Percentiles rank a stretch among this genome's conserved stretches.
Evolutionary conservation across 2,113 vertebrate genomes (phyloP).

Genomic region (Lanius collurio): DNA sequence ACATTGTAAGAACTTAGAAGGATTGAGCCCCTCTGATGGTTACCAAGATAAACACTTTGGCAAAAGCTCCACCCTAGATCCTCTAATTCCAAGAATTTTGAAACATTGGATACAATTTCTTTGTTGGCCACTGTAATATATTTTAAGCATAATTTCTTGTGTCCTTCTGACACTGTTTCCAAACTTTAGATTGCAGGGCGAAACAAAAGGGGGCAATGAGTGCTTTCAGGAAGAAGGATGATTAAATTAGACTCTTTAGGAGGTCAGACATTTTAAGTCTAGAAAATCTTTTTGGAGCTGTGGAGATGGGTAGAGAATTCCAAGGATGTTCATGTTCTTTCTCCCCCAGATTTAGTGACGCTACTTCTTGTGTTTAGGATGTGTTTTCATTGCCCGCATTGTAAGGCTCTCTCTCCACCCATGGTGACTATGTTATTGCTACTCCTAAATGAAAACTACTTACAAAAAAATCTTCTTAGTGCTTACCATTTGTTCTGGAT

Average conservation of each 20-base stretch:
- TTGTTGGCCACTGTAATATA: not conserved
- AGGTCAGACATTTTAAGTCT: not conserved
- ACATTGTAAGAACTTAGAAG: not conserved
- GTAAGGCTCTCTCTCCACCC: not conserved
- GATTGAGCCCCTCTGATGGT: not conserved
- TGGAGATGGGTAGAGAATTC: not conserved
- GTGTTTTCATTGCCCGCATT: rapidly evolving
- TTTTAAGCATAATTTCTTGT: not conserved
- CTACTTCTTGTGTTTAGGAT: not conserved
- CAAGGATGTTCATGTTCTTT: not conserved
- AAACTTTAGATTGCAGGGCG: not conserved
- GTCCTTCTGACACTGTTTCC: not conserved
- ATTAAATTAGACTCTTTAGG: not conserved
- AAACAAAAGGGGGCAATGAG: not conserved
- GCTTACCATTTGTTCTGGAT: not conserved
- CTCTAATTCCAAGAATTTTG: conserved; percentile 29
- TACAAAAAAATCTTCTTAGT: not conserved
- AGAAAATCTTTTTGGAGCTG: not conserved
- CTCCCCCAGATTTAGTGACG: not conserved
- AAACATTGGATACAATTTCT: conserved; percentile 8
- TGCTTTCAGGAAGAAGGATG: not conserved
- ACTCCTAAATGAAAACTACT: not conserved
- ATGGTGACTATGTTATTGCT: not conserved
- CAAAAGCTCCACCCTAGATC: not conserved
- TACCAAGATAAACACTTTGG: not conserved